Base-by-base conservation (phyloP, 2,113 vertebrate species). In the Elephas maximus region DNA sequence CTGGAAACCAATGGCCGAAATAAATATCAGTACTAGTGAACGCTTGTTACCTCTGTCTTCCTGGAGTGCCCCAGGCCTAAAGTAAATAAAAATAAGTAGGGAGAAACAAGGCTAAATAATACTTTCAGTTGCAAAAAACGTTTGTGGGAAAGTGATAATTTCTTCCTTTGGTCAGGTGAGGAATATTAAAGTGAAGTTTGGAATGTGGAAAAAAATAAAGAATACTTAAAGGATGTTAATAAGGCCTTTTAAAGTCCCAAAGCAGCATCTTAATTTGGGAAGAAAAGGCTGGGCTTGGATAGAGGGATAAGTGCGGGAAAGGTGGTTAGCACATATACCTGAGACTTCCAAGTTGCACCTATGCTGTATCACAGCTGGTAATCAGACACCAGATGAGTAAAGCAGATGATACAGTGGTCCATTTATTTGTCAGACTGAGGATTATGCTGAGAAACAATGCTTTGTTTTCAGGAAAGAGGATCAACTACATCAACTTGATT, bases 1-100 rank as follows among this genome's bases (percentile, higher is more conserved):
- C 26, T 21, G 5, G 14, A 81, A 69, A 91, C 67, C 79, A 79
- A 88, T 4, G 17, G 5, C 37, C 45, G 62, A 91, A 48, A 69
- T 87, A 26, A 62, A 28, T 60, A 48, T 53, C 20, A 57, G 30
- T 30, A 8, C n/a, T 67, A 4, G 20, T 24, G 12, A 57, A 71
- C 82, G 12, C 67, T 73, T 82, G 18, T 92, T 51, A 57, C 28
- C 12, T 44, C 26, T 33, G 26, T 24, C 7, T 91, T 93, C 26
- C 21, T 24, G 30, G n/a, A 63, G 21, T 44, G 4, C 18, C 33
- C 11, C 33, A 74, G 45, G 20, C 48, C n/a, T 63, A 53, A 8
- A 8, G 24, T 67, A 73, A 78, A 81, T 45, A 85, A 71, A 96
- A 92, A 20, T 88, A 63, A 82, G 21, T 60, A 44, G 92, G 69